Evolutionary conservation across 2,888 invertebrate species (phyloP), one percentile per base, ranked within the genome.

Genomic region (Campaea margaritaria): DNA sequence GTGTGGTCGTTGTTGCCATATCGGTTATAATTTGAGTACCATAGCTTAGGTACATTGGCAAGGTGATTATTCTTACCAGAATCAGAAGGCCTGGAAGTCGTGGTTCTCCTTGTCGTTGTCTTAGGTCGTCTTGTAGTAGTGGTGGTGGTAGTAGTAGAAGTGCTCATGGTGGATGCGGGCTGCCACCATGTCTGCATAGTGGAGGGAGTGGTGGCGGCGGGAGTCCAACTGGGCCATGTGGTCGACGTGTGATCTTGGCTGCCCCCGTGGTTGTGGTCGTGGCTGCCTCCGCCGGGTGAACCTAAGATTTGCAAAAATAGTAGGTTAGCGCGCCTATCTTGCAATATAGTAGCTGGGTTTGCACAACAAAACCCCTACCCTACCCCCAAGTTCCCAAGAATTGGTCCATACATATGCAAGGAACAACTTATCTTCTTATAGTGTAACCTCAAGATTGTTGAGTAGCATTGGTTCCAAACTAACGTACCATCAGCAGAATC

Each of bases 151-250:
- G 76, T 73, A n/a, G 83, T 79, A 0, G 78, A 81, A 2, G 80
- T 76, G 0, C 80, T 79, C n/a, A 79, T 76, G n/a, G 83, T 82
- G 4, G 82, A 69, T 4, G 86, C 68, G 15, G 79, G 79, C 0
- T 84, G 79, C 87, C 86, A 87, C 87, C 87, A 87, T 4, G 86
- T 85, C 63, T 83, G 82, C 2, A 78, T 77, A 0, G 86, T 84
- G 58, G 77, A 76, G 28, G 74, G 72, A 1, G 83, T 85, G 28
- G 89, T 87, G n/a, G 83, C 51, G 75, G 82, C 50, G 0, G 55
- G 44, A 4, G 42, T 56, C 89, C 93, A 93, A 74, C 86, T 87
- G 0, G 92, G 89, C 78, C 93, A 89, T 0, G 89, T 87, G 3
- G 93, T 91, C 0, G 90, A 66, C 62, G 87, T 68, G 78, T 89